phyloP scores from a whole-genome alignment of 2,113 vertebrate genomes.

The Neogobius melanostomus region DNA sequence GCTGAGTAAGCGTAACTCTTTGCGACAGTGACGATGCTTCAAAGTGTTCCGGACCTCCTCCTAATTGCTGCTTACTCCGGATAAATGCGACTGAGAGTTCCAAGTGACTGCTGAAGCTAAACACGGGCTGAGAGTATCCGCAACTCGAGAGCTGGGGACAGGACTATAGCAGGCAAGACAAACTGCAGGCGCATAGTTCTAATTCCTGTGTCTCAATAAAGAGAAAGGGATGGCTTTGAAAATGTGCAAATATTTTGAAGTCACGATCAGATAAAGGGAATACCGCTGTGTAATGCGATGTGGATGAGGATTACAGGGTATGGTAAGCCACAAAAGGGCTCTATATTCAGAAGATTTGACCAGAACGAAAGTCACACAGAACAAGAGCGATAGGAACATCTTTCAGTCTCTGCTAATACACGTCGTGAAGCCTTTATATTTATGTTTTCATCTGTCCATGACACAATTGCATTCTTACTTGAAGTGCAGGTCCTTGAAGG shows the following conservation, averaged over 20 bases:
- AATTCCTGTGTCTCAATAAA: background rate
- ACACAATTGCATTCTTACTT: constrained; percentile 78
- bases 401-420: too few relatives aligned
- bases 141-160: constrained; percentile 3
- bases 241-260: constrained; percentile 13
- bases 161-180: constrained; percentile 19
- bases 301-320: background rate
- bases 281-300: background rate
- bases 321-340: too few relatives aligned
- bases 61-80: constrained; percentile 30
- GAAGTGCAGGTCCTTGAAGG: constrained; percentile 98
- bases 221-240: constrained; percentile 11
- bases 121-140: constrained; percentile 14
- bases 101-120: constrained; percentile 14
- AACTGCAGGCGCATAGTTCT: background rate
- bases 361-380: too few relatives aligned
- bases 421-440: too few relatives aligned
- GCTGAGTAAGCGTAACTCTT: constrained; percentile 41
- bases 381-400: too few relatives aligned
- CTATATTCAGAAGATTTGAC: too few relatives aligned
- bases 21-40: constrained; percentile 50
- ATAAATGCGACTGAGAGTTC: constrained; percentile 20
- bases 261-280: background rate
- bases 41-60: background rate
- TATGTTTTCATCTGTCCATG: too few relatives aligned